Percentiles rank a stretch among this genome's conserved stretches.
These are phyloP conservation scores for Pseudococcus viburni DNA, from an alignment of 2,888 invertebrate species.

Conservation along the genomic window DNA sequence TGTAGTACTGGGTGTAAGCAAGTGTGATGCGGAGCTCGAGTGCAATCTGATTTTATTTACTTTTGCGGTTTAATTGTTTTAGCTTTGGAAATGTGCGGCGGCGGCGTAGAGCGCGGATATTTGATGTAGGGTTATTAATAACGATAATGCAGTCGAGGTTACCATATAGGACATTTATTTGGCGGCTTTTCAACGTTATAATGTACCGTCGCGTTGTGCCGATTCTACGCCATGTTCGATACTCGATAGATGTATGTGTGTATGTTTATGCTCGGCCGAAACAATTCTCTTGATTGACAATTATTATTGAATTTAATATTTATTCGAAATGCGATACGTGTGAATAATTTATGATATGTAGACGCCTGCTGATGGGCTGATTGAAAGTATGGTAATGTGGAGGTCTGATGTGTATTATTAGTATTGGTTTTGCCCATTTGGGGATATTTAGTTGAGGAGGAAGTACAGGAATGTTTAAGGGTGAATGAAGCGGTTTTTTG, in stretches of 20 bases:
- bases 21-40: not conserved
- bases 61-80: conserved; percentile 49
- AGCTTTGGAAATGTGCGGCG: not conserved
- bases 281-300: conserved; percentile 37
- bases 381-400: not conserved
- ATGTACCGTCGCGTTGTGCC: not conserved
- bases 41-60: conserved; percentile 30
- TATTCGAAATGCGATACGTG: conserved; percentile 25
- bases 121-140: conserved; percentile 36
- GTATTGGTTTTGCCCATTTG: not conserved
- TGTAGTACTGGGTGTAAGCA: conserved; percentile 20
- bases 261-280: not conserved
- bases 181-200: conserved; percentile 11
- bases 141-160: conserved; percentile 38
- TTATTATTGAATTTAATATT: conserved; percentile 49
- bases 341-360: not conserved
- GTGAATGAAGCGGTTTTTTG: no score
- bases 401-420: not conserved
- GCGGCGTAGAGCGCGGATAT: not conserved
- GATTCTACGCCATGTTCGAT: not conserved
- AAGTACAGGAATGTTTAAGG: no score
- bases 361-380: conserved; percentile 6
- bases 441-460: no score
- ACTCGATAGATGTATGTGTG: not conserved
- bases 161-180: conserved; percentile 31